Conservation (phyloP, 1,140 invertebrate species). For the Euura lappo region DNA sequence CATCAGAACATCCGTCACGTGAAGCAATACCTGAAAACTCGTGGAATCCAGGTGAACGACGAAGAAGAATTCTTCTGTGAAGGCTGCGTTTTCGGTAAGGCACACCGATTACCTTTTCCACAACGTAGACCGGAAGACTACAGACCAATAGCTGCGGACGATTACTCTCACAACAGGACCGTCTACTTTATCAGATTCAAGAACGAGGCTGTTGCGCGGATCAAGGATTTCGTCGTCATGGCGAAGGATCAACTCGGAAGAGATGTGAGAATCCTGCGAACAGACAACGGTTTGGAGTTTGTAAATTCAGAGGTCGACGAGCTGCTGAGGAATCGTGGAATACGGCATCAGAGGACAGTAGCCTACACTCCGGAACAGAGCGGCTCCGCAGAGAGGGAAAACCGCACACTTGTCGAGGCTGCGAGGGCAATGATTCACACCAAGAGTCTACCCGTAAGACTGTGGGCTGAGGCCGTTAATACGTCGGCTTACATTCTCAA, state of each 20-base stretch:
- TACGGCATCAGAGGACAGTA: conserved; percentile 27
- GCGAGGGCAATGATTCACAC: conserved; percentile 27
- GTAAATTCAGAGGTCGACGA: conserved; percentile 24
- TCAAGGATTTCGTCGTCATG: conserved; percentile 31
- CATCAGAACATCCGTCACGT: conserved; percentile 52
- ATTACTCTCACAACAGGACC: conserved; percentile 45
- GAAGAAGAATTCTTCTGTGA: conserved; percentile 31
- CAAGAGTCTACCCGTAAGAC: conserved; percentile 14
- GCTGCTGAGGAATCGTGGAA: conserved; percentile 12
- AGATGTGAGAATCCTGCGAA: conserved; percentile 17
- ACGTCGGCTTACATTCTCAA: conserved; percentile 26
- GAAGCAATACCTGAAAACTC: conserved; percentile 37
- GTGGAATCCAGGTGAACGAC: conserved; percentile 35
- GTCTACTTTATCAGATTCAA: conserved; percentile 54
- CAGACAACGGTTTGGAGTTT: too few relatives aligned
- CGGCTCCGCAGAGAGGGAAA: conserved; percentile 42
- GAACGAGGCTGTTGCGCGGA: conserved; percentile 37
- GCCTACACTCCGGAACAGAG: conserved; percentile 45
- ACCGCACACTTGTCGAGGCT: conserved; percentile 43
- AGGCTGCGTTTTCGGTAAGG: conserved; percentile 29
- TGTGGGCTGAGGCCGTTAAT: conserved; percentile 33
- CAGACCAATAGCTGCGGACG: conserved; percentile 37
- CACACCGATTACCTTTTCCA: conserved; percentile 40
- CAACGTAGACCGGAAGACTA: conserved; percentile 27
- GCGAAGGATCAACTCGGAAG: conserved; percentile 32